Percentiles rank a stretch among this genome's conserved stretches.
phyloP scores from a whole-genome alignment of 2,888 invertebrate species.

The Plagodis dolabraria region DNA sequence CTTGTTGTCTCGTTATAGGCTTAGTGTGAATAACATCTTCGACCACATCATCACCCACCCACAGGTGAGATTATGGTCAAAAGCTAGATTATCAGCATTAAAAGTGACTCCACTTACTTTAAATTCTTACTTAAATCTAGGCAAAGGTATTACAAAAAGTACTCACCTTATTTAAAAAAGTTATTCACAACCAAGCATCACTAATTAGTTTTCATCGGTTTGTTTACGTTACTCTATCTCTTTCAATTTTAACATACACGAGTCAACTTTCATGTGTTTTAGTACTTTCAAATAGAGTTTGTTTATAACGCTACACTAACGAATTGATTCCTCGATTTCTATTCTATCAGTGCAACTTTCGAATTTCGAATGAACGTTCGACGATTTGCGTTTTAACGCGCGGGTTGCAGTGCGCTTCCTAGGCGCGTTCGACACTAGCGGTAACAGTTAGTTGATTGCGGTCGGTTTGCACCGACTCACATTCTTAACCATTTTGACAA shows the following conservation, averaged over 20 bases:
- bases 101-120: too few relatives aligned
- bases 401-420: slow-evolving; percentile 22
- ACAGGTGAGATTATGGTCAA: too few relatives aligned
- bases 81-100: too few relatives aligned
- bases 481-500: slow-evolving; percentile 75
- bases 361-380: slow-evolving; percentile 29
- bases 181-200: slow-evolving; percentile 64
- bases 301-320: neutral
- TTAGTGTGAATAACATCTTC: too few relatives aligned
- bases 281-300: slow-evolving; percentile 4
- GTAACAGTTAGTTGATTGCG: slow-evolving; percentile 71
- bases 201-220: slow-evolving; percentile 46
- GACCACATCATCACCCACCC: too few relatives aligned
- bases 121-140: too few relatives aligned
- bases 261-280: neutral
- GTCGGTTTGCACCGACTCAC: slow-evolving; percentile 64
- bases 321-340: slow-evolving; percentile 3
- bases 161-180: slow-evolving; percentile 55
- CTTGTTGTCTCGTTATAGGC: too few relatives aligned
- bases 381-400: slow-evolving; percentile 34
- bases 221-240: slow-evolving; percentile 7
- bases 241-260: slow-evolving; percentile 11
- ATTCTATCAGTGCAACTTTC: slow-evolving; percentile 12
- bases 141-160: neutral
- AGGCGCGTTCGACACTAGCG: slow-evolving; percentile 69